Percentiles rank a stretch among this genome's conserved stretches.
phyloP scores from a whole-genome alignment of 2,113 vertebrate species.

The Paraplagusia blochii region DNA sequence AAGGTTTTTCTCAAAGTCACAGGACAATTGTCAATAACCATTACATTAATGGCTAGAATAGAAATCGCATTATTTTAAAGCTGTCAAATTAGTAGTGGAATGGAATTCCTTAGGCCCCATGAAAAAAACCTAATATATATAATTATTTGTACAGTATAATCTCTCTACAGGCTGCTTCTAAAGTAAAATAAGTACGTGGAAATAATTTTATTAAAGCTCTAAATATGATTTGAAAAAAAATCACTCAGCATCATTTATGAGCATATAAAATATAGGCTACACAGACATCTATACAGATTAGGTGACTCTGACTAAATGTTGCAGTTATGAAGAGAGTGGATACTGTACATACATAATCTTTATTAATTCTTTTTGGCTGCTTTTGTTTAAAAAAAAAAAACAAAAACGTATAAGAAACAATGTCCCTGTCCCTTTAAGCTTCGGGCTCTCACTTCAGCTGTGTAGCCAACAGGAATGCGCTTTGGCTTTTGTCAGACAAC shows the following conservation, averaged over 20 bases:
- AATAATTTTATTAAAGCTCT: conserved; percentile 12
- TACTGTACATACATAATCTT: not conserved
- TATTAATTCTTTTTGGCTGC: not conserved
- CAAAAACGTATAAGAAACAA: conserved; percentile 4
- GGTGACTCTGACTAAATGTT: not conserved
- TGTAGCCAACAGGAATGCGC: conserved; percentile 54
- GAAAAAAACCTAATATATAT: not conserved
- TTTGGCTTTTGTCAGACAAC: conserved; percentile 44
- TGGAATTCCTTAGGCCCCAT: conserved; percentile 4
- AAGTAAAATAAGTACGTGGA: conserved; percentile 3
- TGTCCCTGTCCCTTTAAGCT: conserved; percentile 40
- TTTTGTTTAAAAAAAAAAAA: too few species aligned
- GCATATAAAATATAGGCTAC: not conserved
- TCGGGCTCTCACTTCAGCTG: conserved; percentile 33
- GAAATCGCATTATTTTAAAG: too few species aligned
- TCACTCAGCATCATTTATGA: not conserved
- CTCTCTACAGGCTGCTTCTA: conserved; percentile 14
- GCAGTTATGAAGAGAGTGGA: conserved; percentile 1
- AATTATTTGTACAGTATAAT: not conserved
- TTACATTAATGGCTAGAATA: too few species aligned
- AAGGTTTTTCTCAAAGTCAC: too few species aligned
- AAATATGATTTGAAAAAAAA: not conserved
- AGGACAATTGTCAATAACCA: too few species aligned
- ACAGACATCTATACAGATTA: not conserved
- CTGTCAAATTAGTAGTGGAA: not conserved